These are phyloP conservation scores for Amaurobius ferox DNA, from an alignment of 2,888 invertebrate species.

Conservation along the genomic window DNA sequence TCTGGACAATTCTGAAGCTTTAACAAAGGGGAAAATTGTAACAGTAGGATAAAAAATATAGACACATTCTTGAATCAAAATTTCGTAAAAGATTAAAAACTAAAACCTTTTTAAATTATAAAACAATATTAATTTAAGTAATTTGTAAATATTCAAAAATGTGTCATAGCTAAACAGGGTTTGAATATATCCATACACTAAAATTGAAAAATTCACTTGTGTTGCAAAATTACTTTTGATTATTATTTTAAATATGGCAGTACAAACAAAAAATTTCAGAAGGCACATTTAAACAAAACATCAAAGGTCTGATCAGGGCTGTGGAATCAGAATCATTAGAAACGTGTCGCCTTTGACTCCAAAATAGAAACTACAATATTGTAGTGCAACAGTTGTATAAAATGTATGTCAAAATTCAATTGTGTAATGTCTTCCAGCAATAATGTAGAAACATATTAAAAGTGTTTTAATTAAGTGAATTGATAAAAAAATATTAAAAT, in stretches of 20 bases:
- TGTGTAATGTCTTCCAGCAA: too few relatives aligned
- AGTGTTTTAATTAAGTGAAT: too few relatives aligned
- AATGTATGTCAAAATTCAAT: too few relatives aligned
- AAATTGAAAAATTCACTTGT: background rate
- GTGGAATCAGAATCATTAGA: too few relatives aligned
- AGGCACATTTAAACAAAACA: slow-evolving; percentile 12
- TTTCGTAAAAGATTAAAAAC: background rate
- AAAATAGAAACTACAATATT: too few relatives aligned
- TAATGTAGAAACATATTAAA: too few relatives aligned
- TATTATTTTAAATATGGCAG: slow-evolving; percentile 16
- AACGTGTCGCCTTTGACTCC: too few relatives aligned
- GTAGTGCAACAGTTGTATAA: too few relatives aligned
- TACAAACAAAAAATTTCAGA: slow-evolving; percentile 18
- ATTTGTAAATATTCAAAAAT: slow-evolving; percentile 28
- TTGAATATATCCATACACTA: slow-evolving; percentile 34
- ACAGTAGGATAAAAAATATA: slow-evolving; percentile 19
- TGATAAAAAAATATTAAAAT: too few relatives aligned
- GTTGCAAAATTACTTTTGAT: background rate
- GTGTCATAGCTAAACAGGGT: slow-evolving; percentile 42
- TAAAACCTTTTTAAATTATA: slow-evolving; percentile 19
- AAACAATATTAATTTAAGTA: slow-evolving; percentile 11
- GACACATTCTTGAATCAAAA: slow-evolving; percentile 47
- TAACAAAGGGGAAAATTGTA: slow-evolving; percentile 31
- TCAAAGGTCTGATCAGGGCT: background rate
- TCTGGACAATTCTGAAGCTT: slow-evolving; percentile 57